Evolutionary conservation across 2,888 invertebrate species (phyloP), one percentile per base, ranked within the genome.

Genomic region (Temnothorax rugatulus): DNA sequence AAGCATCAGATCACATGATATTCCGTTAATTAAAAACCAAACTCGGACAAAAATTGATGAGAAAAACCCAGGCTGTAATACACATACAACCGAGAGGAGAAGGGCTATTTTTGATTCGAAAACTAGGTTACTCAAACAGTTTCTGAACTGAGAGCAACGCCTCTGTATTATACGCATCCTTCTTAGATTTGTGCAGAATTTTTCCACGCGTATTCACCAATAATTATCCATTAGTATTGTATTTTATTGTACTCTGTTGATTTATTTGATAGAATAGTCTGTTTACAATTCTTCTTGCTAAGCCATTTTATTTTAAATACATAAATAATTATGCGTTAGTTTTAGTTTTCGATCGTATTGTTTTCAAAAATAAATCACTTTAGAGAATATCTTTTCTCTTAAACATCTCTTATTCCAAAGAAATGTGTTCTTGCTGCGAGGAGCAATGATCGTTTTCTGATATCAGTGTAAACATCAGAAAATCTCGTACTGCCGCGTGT

Each of bases 101-200:
- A 61, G 11, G 66, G 83, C 83, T 91, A 92, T 91, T 90, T 88
- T 88, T 71, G 89, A 90, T 86, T 84, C 83, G 79, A 86, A 86
- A 90, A 90, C 87, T 90, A 89, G 91, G 91, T 91, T 90, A 91
- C 81, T 84, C 85, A 92, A 91, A 90, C 89, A 88, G 59, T 71
- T 77, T 81, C 61, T 41, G 57, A 50, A 63, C n/a, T 68, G 54
- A 50, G 74, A 59, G 57, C 29, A 71, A 71, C 71, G 71, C 59
- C 41, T 61, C 66, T 71, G 52, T 82, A 89, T 89, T 84, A 87
- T 86, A 71, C 68, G 57, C 47, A 54, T 82, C 75, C 83, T 86
- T 87, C 69, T 29, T 68, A 54, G 13, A 13, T 61, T 59, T 21
- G 11, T 38, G 8, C 13, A 13, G n/a, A 66, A 79, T 57, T 59